A percentile compares a stretch with the other conserved stretches of the same genome.
Conservation (phyloP, 2,797 vertebrate genomes). For the Lagocephalus sceleratus region DNA sequence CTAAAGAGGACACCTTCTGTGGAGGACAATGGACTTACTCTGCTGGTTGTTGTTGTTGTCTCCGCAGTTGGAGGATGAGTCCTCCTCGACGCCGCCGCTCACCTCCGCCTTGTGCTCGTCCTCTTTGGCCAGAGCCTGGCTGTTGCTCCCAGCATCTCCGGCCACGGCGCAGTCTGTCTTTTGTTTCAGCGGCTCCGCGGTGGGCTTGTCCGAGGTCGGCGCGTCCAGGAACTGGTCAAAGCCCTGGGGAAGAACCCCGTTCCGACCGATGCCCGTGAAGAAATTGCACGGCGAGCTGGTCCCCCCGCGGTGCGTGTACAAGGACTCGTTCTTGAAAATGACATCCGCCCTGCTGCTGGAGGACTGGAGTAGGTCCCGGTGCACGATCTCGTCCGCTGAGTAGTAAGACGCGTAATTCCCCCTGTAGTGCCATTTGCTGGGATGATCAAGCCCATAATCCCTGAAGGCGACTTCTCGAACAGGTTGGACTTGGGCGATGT, state of each 20-base stretch:
- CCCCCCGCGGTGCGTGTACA: slow-evolving; percentile 82
- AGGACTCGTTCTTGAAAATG: slow-evolving; percentile 90
- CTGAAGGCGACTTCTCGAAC: slow-evolving; percentile 96
- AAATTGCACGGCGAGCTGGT: slow-evolving; percentile 84
- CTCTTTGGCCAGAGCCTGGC: slow-evolving; percentile 75
- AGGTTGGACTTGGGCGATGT: slow-evolving; percentile 92
- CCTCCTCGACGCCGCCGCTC: slow-evolving; percentile 78
- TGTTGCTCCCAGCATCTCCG: slow-evolving; percentile 70
- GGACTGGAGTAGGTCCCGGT: slow-evolving; percentile 93
- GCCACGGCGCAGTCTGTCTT: slow-evolving; percentile 82
- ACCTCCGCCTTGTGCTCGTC: slow-evolving; percentile 81
- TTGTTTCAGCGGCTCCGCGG: slow-evolving; percentile 72
- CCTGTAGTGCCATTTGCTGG: slow-evolving; percentile 96
- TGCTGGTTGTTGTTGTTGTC: slow-evolving; percentile 87
- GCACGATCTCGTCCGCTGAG: slow-evolving; percentile 94
- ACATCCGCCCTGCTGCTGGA: slow-evolving; percentile 86
- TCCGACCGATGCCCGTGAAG: slow-evolving; percentile 88
- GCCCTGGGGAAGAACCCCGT: slow-evolving; percentile 94
- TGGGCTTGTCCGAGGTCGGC: slow-evolving; percentile 72
- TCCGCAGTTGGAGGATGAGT: slow-evolving; percentile 86
- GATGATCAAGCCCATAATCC: slow-evolving; percentile 95
- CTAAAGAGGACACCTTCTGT: slow-evolving; percentile 29
- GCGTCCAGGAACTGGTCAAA: slow-evolving; percentile 97
- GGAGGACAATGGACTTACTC: slow-evolving; percentile 77
- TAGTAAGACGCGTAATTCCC: slow-evolving; percentile 93